Percentiles rank a stretch among this genome's conserved stretches.
Conservation (phyloP, 2,113 vertebrate genomes). For the Penelope pileata region DNA sequence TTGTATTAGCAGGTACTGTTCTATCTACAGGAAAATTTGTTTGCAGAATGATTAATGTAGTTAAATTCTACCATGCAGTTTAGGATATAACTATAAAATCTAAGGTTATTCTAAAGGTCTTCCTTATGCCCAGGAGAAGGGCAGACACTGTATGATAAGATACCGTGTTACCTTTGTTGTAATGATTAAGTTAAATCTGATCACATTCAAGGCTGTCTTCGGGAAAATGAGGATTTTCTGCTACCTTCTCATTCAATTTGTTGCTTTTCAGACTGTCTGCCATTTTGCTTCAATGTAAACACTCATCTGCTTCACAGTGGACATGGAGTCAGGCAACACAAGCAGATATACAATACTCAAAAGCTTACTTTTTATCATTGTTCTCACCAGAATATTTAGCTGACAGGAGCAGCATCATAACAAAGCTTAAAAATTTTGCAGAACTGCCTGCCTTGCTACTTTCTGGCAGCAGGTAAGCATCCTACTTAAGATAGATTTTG, state of each 20-base stretch:
- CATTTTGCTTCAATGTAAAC: background rate
- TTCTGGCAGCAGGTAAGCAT: background rate
- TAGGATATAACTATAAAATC: background rate
- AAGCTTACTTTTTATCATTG: background rate
- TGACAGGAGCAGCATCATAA: background rate
- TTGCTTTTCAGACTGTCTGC: background rate
- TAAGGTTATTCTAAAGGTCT: background rate
- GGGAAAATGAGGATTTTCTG: background rate
- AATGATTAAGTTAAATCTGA: background rate
- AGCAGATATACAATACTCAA: fast-evolving
- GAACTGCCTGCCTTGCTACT: background rate
- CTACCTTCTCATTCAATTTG: background rate
- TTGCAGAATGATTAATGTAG: background rate
- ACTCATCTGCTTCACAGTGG: background rate
- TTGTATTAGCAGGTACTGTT: background rate
- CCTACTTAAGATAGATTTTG: background rate
- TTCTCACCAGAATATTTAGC: background rate
- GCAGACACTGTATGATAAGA: background rate
- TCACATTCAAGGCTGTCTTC: background rate
- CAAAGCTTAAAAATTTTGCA: background rate
- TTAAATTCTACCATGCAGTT: background rate
- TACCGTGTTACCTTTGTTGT: background rate
- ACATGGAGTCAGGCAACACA: background rate
- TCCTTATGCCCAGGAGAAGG: background rate
- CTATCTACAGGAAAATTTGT: background rate